These are phyloP conservation scores for Aphelocoma coerulescens DNA, from an alignment of 2,113 vertebrate species.

Conservation along the genomic window DNA sequence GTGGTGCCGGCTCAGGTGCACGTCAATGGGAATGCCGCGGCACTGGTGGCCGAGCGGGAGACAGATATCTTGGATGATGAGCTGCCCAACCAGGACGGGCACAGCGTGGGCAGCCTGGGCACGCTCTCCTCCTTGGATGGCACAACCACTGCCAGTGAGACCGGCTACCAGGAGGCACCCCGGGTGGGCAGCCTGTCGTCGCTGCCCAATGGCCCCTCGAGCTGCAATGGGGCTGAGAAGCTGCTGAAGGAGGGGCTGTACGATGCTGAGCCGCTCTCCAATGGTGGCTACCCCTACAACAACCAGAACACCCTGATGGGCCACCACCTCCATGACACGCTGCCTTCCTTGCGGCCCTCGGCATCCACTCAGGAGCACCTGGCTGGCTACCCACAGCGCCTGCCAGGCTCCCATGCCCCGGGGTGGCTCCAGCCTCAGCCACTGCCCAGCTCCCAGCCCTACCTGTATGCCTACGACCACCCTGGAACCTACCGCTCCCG, in stretches of 20 bases:
- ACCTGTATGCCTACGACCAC: conserved; percentile 66
- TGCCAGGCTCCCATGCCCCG: background rate
- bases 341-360: conserved; percentile 68
- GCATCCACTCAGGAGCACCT: conserved; percentile 79
- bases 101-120: conserved; percentile 91
- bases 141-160: conserved; percentile 77
- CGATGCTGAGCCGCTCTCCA: conserved; percentile 76
- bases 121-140: conserved; percentile 89
- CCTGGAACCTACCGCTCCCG: conserved; percentile 81
- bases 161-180: conserved; percentile 69
- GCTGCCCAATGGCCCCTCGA: conserved; percentile 70
- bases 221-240: conserved; percentile 68
- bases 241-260: conserved; percentile 59
- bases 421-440: conserved; percentile 68
- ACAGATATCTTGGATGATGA: conserved; percentile 97
- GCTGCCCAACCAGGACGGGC: conserved; percentile 89
- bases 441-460: conserved; percentile 39
- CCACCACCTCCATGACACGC: conserved; percentile 46
- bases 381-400: conserved; percentile 63
- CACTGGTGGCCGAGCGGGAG: conserved; percentile 81
- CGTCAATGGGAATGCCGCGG: conserved; percentile 78
- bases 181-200: conserved; percentile 57
- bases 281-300: conserved; percentile 76
- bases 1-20: conserved; percentile 94
- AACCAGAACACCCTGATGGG: conserved; percentile 47